Percentiles rank a stretch among this genome's conserved stretches.
phyloP scores from a whole-genome alignment of 2,797 vertebrate species.

The Sorex maritimensis region DNA sequence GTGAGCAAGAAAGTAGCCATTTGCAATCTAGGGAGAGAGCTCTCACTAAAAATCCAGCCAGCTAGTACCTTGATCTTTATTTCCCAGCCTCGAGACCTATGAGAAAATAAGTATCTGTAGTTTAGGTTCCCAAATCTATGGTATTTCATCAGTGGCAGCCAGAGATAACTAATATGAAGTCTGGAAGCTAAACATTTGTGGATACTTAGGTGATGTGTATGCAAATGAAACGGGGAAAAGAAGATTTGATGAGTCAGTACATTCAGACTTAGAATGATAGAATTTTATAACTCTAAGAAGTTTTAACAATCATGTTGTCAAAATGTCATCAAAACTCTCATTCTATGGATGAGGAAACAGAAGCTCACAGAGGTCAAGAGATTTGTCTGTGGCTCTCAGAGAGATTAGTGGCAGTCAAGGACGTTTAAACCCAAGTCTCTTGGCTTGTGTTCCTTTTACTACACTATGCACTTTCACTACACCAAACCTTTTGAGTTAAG shows the following conservation, averaged over 20 bases:
- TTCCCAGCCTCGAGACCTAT: not conserved
- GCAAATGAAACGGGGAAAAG: conserved; percentile 19
- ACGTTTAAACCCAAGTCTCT: not conserved
- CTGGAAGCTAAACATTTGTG: conserved; percentile 9
- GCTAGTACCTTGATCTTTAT: not conserved
- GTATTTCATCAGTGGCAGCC: conserved; percentile 22
- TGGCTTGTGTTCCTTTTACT: conserved; percentile 20
- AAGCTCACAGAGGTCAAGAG: conserved; percentile 43
- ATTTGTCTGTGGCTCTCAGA: conserved; percentile 38
- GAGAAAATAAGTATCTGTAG: conserved; percentile 32
- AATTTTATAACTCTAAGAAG: not conserved
- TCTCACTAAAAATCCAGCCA: not conserved
- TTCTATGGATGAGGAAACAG: conserved; percentile 37
- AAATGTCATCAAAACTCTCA: conserved; percentile 23
- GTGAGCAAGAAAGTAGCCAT: not conserved
- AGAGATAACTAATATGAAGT: not conserved
- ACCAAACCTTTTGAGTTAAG: conserved; percentile 54
- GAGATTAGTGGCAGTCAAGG: conserved; percentile 48
- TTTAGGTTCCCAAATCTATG: not conserved
- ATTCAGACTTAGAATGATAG: conserved; percentile 9
- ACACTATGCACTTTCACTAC: not conserved
- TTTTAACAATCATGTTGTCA: not conserved
- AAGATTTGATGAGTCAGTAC: conserved; percentile 3
- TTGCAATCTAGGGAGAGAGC: not conserved
- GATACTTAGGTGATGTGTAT: conserved; percentile 18